Percentiles rank a stretch among this genome's conserved stretches.
phyloP scores from a whole-genome alignment of 35 echinoderm and acorn worm genomes.

The Apostichopus parvimensis region DNA sequence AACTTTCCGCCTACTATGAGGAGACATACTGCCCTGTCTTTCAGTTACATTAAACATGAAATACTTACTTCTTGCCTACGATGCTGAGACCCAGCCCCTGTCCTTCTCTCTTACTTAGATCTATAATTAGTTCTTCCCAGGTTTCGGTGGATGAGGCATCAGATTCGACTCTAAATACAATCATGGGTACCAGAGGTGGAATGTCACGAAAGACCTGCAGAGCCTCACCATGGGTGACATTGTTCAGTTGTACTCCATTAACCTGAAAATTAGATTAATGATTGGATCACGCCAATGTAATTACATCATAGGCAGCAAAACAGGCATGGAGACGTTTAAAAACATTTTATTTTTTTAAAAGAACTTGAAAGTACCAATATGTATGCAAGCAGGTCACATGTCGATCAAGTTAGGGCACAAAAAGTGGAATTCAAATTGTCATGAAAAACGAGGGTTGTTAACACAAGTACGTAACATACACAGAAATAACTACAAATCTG shows the following conservation, averaged over 20 bases:
- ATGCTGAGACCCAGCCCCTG: slow-evolving; percentile 83
- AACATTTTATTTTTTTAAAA: too few species aligned
- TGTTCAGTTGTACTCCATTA: slow-evolving; percentile 70
- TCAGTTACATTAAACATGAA: too few species aligned
- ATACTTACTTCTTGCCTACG: slow-evolving; percentile 65
- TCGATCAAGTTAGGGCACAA: not conserved
- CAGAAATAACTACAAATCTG: not conserved
- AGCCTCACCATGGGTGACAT: slow-evolving; percentile 74
- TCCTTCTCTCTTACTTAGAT: slow-evolving; percentile 66
- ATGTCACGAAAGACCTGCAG: slow-evolving; percentile 68
- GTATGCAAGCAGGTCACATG: too few species aligned
- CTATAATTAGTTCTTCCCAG: slow-evolving; percentile 66
- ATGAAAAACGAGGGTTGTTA: too few species aligned
- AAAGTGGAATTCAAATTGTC: not conserved
- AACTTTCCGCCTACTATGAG: too few species aligned
- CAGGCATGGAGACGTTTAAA: too few species aligned
- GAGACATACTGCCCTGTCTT: too few species aligned
- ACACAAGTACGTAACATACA: not conserved
- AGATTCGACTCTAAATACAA: slow-evolving; percentile 74
- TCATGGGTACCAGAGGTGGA: slow-evolving; percentile 71
- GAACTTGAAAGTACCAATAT: too few species aligned
- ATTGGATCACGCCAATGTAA: too few species aligned
- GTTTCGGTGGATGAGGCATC: slow-evolving; percentile 49
- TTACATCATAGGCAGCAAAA: too few species aligned
- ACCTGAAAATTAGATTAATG: slow-evolving; percentile 54